These are phyloP conservation scores for Agriopis leucophaearia DNA, from an alignment of 2,888 invertebrate species.

Conservation along the genomic window DNA sequence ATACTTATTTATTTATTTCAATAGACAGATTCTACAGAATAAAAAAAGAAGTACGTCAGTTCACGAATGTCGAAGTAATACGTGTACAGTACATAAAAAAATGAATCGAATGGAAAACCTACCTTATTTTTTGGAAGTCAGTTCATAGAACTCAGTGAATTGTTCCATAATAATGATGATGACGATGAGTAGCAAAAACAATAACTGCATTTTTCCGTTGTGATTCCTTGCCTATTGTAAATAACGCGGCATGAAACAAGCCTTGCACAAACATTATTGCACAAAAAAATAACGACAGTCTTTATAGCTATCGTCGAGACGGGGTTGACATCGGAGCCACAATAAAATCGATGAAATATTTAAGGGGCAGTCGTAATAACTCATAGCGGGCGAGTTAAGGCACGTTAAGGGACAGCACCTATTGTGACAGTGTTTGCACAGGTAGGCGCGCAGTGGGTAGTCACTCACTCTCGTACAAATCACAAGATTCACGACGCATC, in stretches of 20 bases:
- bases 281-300: conserved; percentile 71
- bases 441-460: conserved; percentile 73
- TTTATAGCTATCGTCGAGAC: conserved; percentile 81
- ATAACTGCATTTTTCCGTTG: conserved; percentile 36
- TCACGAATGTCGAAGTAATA: no score
- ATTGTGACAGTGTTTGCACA: conserved; percentile 73
- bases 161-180: no score
- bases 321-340: conserved; percentile 84
- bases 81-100: no score
- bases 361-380: conserved; percentile 75
- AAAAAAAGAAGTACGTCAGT: no score
- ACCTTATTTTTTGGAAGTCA: no score
- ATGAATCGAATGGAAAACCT: no score
- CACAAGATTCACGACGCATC: conserved; percentile 48
- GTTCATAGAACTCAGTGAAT: no score
- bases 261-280: conserved; percentile 61
- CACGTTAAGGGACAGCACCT: conserved; percentile 55
- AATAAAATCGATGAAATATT: conserved; percentile 87
- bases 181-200: conserved; percentile 23
- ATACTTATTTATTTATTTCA: no score
- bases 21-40: no score
- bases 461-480: conserved; percentile 53
- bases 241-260: conserved; percentile 68
- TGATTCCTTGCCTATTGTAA: conserved; percentile 49
- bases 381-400: conserved; percentile 71